Base-by-base conservation (phyloP, 2,888 invertebrate species). In the Priocnemis perturbator region DNA sequence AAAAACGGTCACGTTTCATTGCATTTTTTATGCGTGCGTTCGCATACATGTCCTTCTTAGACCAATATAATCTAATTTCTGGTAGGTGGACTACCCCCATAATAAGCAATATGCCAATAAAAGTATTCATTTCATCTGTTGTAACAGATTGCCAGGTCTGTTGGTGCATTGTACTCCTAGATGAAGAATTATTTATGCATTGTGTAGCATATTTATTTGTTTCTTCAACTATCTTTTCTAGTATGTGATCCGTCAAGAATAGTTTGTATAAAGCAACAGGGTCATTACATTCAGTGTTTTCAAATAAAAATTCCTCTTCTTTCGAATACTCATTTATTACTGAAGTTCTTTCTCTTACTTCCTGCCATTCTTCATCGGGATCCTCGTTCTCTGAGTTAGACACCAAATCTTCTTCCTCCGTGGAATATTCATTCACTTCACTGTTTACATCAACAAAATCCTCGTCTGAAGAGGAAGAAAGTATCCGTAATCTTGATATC, bases 281-380 rank as follows among this genome's bases (percentile, higher is more conserved):
- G 55, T 72, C 70, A 65, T 70, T 57, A 56, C 89, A 86, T 48
- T 91, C 91, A 91, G 91, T 91, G 80, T 91, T 26, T 59, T 63
- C 47, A 63, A 3, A 5, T 63, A 63, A 63, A 44, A 47, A 57
- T 56, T 56, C 57, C 47, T 63, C 63, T 57, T 63, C 57, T 55
- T 56, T 9, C 17, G 63, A 48, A 63, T 63, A 63, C 47, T 63
- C 57, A 56, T 63, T 63, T 63, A 55, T 56, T 14, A 48, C 21
- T n/a, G 26, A 14, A 55, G 15, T 62, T 62, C 62, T 55, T 62
- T 62, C 55, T 55, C n/a, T 62, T 62, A 55, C 23, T 53, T 62
- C 57, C 37, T 58, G 50, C 64, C 50, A 64, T 64, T 64, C 58
- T 45, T n/a, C n/a, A n/a, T n/a, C n/a, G n/a, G 26, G 17, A 63